Percentiles rank a stretch among this genome's conserved stretches.
phyloP scores from a whole-genome alignment of 2,888 invertebrate species.

The Ornithoptera priamus region DNA sequence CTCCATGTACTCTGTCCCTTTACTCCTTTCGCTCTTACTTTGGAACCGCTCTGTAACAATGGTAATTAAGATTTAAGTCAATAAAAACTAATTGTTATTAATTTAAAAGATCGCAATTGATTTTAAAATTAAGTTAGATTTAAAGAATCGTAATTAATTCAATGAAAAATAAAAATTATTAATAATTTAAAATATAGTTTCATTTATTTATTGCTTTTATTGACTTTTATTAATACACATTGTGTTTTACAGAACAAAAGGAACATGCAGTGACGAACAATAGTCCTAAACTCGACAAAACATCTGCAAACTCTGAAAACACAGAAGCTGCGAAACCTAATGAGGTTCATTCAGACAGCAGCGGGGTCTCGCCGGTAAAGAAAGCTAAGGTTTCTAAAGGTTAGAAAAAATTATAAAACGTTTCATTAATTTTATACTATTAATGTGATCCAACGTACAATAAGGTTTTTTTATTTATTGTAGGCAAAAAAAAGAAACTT shows the following conservation, averaged over 20 bases:
- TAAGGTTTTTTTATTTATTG: constrained; percentile 6
- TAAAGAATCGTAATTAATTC: too few relatives aligned
- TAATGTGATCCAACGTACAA: background rate
- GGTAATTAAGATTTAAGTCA: too few relatives aligned
- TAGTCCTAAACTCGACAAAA: constrained; percentile 29
- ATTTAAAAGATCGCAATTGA: too few relatives aligned
- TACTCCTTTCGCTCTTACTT: too few relatives aligned
- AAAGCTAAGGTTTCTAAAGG: constrained; percentile 61
- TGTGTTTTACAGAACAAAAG: constrained; percentile 35
- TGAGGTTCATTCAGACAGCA: constrained; percentile 47
- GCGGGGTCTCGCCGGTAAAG: constrained; percentile 66
- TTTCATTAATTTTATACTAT: background rate
- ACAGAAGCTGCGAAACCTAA: constrained; percentile 14
- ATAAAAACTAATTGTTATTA: too few relatives aligned
- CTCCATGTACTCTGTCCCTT: too few relatives aligned
- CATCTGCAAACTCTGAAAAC: constrained; percentile 35
- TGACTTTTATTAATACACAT: too few relatives aligned
- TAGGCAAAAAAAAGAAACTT: constrained; percentile 64
- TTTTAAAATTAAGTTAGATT: too few relatives aligned
- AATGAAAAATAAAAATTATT: too few relatives aligned
- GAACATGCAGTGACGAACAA: constrained; percentile 37
- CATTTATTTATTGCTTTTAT: too few relatives aligned
- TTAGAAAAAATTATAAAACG: constrained; percentile 32
- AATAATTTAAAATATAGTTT: too few relatives aligned
- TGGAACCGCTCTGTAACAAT: too few relatives aligned